Base-by-base conservation (phyloP, 2,888 invertebrate genomes). In the Parnassius mnemosyne region DNA sequence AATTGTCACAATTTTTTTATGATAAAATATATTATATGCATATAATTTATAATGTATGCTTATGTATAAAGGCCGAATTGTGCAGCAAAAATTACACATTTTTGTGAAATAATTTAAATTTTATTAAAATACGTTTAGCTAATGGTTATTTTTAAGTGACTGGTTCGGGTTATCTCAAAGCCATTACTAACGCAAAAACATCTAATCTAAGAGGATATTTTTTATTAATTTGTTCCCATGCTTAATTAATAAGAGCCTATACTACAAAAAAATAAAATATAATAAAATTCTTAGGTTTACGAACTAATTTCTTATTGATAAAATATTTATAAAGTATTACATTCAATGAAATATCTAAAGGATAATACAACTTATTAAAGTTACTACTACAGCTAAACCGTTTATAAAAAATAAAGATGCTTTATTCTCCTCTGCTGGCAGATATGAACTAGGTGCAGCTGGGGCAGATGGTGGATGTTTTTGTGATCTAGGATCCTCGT, bases 371-470 rank as follows among this genome's bases (percentile, higher is more conserved):
- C 68, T 69, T 53, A 64, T 58, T 57, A 74, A 64, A 41, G 69
- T 62, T 43, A 70, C 63, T 16, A 16, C 1, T 13, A 71, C 64
- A 57, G 70, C 60, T 60, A 76, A 64, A 43, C 69, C 58, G 59
- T 70, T 68, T 51, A 67, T 47, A 57, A 68, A 61, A 55, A 73
- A 59, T 53, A 66, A 55, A 12, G 72, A 60, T 3, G 83, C 84
- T 61, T 76, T 77, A 67, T 85, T 89, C 65, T 84, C 80, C 62
- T 84, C 79, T 9, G 87, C 85, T 3, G 90, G 89, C 2, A 89
- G 75, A 66, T 72, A 85, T 1, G 90, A 87, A 77, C 87, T 89
- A 1, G 89, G 89, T 0, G 86, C 85, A 9, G 87, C 87, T 1
- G 89, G 89, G 1, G 85, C 84, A 0, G 86, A 76, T n/a, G 81